phyloP scores from a whole-genome alignment of 2,888 invertebrate species.

The Epistrophe grossulariae region DNA sequence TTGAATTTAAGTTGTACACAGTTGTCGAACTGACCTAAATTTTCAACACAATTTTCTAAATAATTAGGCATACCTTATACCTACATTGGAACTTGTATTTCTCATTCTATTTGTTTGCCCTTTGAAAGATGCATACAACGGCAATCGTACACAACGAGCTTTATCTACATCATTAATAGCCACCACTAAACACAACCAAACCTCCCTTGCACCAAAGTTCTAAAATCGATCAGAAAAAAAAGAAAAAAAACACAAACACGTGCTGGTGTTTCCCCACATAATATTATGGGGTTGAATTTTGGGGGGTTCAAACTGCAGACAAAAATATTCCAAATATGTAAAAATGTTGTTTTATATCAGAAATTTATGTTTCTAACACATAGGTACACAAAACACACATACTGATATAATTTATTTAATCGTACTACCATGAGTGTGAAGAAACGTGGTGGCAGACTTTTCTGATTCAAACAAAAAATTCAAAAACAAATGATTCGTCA shows the following conservation, averaged over 20 bases:
- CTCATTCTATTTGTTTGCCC: background rate
- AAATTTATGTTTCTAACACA: background rate
- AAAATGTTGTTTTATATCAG: background rate
- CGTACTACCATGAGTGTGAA: too few relatives aligned
- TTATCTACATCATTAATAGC: background rate
- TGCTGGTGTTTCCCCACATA: conserved; percentile 4
- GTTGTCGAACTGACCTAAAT: too few relatives aligned
- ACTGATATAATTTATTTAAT: too few relatives aligned
- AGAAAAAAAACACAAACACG: background rate
- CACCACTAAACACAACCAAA: background rate
- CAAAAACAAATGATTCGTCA: background rate
- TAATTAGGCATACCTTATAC: background rate
- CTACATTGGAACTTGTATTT: background rate
- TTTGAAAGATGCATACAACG: background rate
- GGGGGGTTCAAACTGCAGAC: background rate
- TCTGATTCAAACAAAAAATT: background rate
- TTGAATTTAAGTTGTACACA: too few relatives aligned
- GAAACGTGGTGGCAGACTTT: too few relatives aligned
- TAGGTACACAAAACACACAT: too few relatives aligned
- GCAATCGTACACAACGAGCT: background rate
- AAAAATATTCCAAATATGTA: background rate
- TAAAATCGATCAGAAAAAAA: background rate
- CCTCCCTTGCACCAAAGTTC: background rate
- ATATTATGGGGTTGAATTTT: background rate
- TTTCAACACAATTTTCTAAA: background rate